Percentiles rank a stretch among this genome's conserved stretches.
Conservation (phyloP, 64 coral and sea anemone species). For the Pocillopora damicornis region DNA sequence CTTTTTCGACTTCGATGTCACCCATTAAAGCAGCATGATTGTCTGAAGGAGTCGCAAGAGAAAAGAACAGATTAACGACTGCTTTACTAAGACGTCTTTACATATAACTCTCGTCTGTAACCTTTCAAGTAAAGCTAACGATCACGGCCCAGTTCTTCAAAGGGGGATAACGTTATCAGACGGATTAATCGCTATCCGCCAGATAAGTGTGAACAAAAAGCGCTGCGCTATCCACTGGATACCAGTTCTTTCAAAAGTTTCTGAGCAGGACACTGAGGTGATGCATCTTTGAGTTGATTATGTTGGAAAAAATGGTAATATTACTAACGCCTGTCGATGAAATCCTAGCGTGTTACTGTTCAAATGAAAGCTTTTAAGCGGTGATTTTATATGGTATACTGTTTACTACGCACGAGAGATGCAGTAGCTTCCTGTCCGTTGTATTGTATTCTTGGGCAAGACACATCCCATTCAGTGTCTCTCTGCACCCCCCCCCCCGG, state of each 20-base stretch:
- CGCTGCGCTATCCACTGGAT: no score
- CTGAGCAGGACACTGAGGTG: no score
- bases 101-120: neutral
- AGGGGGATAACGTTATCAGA: no score
- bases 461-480: no score
- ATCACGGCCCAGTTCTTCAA: neutral
- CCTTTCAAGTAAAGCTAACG: neutral
- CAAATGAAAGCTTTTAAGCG: neutral
- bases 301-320: neutral
- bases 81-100: no score
- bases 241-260: no score
- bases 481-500: no score
- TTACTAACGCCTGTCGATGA: neutral
- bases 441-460: no score
- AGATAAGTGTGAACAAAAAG: no score
- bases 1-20: slow-evolving; percentile 40
- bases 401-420: no score
- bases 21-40: slow-evolving; percentile 15
- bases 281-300: neutral
- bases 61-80: neutral
- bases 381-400: neutral
- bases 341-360: neutral
- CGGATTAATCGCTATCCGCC: no score
- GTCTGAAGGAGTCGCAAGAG: neutral
- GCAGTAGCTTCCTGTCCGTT: no score